phyloP scores from a whole-genome alignment of 2,888 invertebrate species.

The Dolichomitus sp. region DNA sequence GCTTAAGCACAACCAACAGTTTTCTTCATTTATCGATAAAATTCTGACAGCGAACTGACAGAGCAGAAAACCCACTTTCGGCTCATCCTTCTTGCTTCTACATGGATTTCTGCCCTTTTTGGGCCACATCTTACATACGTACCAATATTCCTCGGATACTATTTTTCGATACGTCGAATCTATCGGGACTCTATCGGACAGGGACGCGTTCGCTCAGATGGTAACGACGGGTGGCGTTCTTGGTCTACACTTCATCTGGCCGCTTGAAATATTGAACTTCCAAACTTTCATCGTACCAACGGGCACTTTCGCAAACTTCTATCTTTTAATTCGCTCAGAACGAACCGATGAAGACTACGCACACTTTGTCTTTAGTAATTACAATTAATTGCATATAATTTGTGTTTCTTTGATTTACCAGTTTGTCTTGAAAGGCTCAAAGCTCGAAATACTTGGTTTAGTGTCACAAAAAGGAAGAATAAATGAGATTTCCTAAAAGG shows the following conservation, averaged over 20 bases:
- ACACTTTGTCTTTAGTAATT: neutral
- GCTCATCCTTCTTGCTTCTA: neutral
- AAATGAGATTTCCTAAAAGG: slow-evolving; percentile 10
- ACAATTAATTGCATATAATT: neutral
- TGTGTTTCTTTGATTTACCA: neutral
- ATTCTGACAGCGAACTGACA: slow-evolving; percentile 6
- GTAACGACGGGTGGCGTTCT: slow-evolving; percentile 40
- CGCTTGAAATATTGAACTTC: slow-evolving; percentile 40
- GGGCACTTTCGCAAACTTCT: neutral
- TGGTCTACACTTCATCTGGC: slow-evolving; percentile 2
- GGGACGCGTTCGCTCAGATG: neutral
- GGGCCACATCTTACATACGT: slow-evolving; percentile 1
- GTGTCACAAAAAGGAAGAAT: neutral
- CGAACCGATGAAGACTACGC: neutral
- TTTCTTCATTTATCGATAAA: slow-evolving; percentile 2
- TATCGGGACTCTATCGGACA: slow-evolving; percentile 40
- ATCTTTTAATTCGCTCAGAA: neutral
- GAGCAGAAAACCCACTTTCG: neutral
- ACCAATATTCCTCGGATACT: slow-evolving; percentile 28
- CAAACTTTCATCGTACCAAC: neutral
- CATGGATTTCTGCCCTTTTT: neutral
- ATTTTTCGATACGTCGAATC: slow-evolving; percentile 52
- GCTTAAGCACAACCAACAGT: slow-evolving; percentile 3
- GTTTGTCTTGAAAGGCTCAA: slow-evolving; percentile 9
- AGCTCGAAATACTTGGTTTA: neutral